These are phyloP conservation scores for Camarhynchus parvulus DNA, from an alignment of 2,113 vertebrate genomes.

Conservation along the genomic window DNA sequence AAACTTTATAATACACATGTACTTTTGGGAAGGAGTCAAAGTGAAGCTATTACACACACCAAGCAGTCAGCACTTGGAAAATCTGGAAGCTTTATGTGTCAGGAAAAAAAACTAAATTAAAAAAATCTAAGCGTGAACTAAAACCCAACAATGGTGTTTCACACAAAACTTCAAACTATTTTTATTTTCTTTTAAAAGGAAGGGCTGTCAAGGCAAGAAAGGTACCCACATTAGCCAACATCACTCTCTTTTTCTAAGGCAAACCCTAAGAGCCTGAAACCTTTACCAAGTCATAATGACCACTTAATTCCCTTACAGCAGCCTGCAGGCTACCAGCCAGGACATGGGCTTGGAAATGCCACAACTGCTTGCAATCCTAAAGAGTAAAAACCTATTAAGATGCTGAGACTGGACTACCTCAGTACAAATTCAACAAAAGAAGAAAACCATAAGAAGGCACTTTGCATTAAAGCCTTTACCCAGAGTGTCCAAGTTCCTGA, in stretches of 20 bases:
- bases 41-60: neutral
- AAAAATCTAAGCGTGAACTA: neutral
- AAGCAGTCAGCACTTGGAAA: neutral
- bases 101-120: neutral
- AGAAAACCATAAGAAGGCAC: neutral
- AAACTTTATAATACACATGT: neutral
- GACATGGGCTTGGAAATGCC: neutral
- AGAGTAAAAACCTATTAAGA: neutral
- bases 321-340: neutral
- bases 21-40: neutral
- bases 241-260: neutral
- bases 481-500: neutral
- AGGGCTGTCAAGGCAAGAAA: neutral
- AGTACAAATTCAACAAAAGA: neutral
- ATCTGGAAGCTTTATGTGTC: neutral
- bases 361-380: neutral
- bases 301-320: neutral
- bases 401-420: neutral
- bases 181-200: neutral
- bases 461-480: neutral
- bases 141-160: neutral
- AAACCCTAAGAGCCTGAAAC: neutral
- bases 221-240: neutral
- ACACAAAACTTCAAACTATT: fast-evolving
- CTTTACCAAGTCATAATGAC: fast-evolving